Evolutionary conservation across 1,140 invertebrate genomes (phyloP), one percentile per base, ranked within the genome.

Genomic region (Formica exsecta): DNA sequence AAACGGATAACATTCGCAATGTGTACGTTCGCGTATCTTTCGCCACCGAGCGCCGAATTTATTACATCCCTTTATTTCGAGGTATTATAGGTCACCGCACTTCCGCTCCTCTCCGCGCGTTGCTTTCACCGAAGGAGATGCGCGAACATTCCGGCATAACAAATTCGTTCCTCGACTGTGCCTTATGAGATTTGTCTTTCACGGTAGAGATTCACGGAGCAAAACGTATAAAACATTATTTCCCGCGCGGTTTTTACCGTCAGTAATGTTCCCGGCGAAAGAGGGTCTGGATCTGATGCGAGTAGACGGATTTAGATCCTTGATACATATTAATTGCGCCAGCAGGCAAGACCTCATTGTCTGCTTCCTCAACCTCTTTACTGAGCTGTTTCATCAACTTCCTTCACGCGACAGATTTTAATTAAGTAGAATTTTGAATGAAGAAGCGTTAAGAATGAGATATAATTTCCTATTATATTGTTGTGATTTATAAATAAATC

Each of bases 281-380:
- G 64, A 32, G 66, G 41, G 57, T 81, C 79, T 73, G 68, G 54
- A 44, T 71, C 51, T 70, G 79, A 83, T 74, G 68, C 25, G 54
- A 65, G 66, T 59, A 70, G 79, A 83, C 38, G 57, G 19, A 70
- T 48, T 64, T 70, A 70, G 65, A 61, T 83, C 54, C 79, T 83
- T 83, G 79, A 83, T 83, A 83, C 79, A 83, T 83, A 83, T 83
- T 83, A 83, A 83, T 83, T 74, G 54, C 68, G 19, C 54, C 38
- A 25, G 19, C 38, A 61, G 54, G 25, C 77, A 16, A 83, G 54
- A 62, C 29, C 25, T 74, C 68, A 74, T 81, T 81, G 66, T 81
- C 25, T 19, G 57, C 36, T 59, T 44, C 8, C n/a, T 48, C 79
- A 8, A 44, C 22, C 29, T 22, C 9, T 59, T 51, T 9, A 51